A percentile compares a stretch with the other conserved stretches of the same genome.
Conservation (phyloP, 1,140 invertebrate species). For the Drosophila simulans region DNA sequence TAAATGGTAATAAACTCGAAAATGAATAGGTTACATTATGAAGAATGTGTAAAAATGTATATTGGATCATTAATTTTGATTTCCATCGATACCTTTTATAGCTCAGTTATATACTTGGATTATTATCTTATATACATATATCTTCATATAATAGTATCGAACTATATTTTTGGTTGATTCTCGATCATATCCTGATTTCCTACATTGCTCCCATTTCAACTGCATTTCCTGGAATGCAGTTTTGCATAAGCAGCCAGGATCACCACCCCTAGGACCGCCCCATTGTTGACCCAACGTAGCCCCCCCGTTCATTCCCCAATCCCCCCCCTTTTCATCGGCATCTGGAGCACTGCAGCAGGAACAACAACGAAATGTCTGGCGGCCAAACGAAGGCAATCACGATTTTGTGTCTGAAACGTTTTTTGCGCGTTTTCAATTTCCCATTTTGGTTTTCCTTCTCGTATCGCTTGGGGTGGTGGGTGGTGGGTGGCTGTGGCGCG, state of each 20-base stretch:
- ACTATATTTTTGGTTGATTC: neutral
- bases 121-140: no score
- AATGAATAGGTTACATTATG: no score
- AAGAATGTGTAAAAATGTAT: no score
- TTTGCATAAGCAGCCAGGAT: slow-evolving; percentile 33
- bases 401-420: slow-evolving; percentile 79
- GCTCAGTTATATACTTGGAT: no score
- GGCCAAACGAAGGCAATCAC: slow-evolving; percentile 80
- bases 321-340: slow-evolving; percentile 7
- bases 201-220: neutral
- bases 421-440: slow-evolving; percentile 80
- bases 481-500: neutral
- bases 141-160: no score
- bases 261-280: slow-evolving; percentile 11
- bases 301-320: neutral
- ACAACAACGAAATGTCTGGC: slow-evolving; percentile 60
- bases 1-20: no score
- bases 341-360: slow-evolving; percentile 38
- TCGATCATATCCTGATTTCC: neutral
- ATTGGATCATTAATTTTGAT: no score
- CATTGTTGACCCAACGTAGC: slow-evolving; percentile 10
- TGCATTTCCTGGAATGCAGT: slow-evolving; percentile 19
- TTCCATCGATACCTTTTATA: no score
- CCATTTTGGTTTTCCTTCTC: slow-evolving; percentile 46
- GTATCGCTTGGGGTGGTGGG: slow-evolving; percentile 21